Evolutionary conservation across 2,113 vertebrate genomes (phyloP).

Genomic region (Oryctolagus cuniculus): DNA sequence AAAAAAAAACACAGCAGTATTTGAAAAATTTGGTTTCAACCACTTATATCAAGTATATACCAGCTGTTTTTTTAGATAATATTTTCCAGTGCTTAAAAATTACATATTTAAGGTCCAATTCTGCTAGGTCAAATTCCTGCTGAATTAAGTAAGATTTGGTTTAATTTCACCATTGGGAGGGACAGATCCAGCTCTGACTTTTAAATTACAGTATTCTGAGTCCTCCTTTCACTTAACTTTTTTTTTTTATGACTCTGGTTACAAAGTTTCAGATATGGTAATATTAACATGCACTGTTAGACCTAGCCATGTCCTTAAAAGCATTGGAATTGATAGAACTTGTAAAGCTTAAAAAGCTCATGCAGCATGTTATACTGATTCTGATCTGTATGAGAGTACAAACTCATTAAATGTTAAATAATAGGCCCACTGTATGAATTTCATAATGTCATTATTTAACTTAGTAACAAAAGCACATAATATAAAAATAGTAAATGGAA

Average conservation of each 20-base stretch:
- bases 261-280: slow-evolving; percentile 23
- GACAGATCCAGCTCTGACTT: background rate
- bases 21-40: background rate
- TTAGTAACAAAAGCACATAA: background rate
- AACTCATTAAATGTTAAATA: background rate
- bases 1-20: background rate
- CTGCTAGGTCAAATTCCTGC: slow-evolving; percentile 58
- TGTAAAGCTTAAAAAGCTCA: background rate
- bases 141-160: slow-evolving; percentile 60
- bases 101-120: slow-evolving; percentile 31
- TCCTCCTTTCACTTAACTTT: slow-evolving; percentile 42
- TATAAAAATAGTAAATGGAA: background rate
- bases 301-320: background rate
- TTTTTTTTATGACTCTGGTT: slow-evolving; percentile 52
- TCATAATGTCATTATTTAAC: background rate
- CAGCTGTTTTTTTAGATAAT: background rate
- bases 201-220: slow-evolving; percentile 41
- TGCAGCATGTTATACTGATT: background rate
- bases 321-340: background rate
- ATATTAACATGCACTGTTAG: background rate
- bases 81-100: background rate
- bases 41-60: background rate
- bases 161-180: slow-evolving; percentile 67
- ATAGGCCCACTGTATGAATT: background rate
- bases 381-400: background rate